Conservation (phyloP, 2,888 invertebrate species). For the Seira musarum region DNA sequence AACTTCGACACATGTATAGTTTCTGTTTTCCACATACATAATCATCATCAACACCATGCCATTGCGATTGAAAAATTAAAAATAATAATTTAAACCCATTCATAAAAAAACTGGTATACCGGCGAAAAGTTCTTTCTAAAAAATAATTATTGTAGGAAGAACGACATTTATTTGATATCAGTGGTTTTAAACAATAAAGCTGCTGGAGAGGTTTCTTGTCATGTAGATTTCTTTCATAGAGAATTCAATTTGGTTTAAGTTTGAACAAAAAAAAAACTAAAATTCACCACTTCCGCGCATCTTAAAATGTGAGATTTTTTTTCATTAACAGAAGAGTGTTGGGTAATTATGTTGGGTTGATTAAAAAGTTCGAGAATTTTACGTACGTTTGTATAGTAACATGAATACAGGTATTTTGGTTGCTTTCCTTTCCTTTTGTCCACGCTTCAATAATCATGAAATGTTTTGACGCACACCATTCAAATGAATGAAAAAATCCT, state of each 20-base stretch:
- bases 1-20: neutral
- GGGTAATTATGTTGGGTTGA: neutral
- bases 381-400: neutral
- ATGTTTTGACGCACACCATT: too few relatives aligned
- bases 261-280: slow-evolving; percentile 10
- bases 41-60: neutral
- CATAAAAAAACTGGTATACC: neutral
- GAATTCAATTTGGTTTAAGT: neutral
- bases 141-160: neutral
- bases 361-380: neutral
- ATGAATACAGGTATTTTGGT: slow-evolving; percentile 23
- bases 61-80: slow-evolving; percentile 2
- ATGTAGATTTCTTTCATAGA: neutral
- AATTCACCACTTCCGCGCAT: neutral
- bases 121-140: neutral
- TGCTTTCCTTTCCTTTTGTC: neutral
- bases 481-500: neutral
- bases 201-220: neutral
- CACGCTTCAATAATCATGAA: too few relatives aligned
- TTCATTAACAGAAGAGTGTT: neutral
- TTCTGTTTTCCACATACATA: slow-evolving; percentile 3
- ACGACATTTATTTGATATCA: neutral
- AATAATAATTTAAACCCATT: slow-evolving; percentile 9
- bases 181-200: neutral
- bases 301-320: neutral